Conservation (phyloP, 2,113 vertebrate species). For the Oncorhynchus gorbuscha region DNA sequence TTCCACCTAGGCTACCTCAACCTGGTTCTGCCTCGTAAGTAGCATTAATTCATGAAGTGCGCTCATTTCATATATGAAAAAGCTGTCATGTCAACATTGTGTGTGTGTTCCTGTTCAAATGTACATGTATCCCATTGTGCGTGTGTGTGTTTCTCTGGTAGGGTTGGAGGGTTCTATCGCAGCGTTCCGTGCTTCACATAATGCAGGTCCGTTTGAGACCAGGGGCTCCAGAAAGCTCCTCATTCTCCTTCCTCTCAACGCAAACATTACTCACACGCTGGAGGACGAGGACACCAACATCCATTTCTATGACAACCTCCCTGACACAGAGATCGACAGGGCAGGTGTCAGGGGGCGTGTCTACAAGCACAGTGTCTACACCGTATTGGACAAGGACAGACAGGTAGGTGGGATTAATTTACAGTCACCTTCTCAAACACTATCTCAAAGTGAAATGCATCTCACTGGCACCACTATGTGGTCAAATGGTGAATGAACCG, state of each 20-base stretch:
- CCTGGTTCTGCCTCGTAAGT: conserved; percentile 83
- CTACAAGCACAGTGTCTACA: conserved; percentile 84
- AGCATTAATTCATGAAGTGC: background rate
- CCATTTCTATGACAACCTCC: conserved; percentile 74
- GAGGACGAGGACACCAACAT: conserved; percentile 78
- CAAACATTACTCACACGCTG: conserved; percentile 73
- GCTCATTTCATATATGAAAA: too few species aligned
- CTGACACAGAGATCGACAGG: conserved; percentile 66
- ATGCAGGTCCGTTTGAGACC: background rate
- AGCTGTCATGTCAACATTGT: too few species aligned
- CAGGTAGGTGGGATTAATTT: conserved; percentile 57
- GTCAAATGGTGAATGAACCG: background rate
- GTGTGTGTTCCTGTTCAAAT: too few species aligned
- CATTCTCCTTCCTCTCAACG: conserved; percentile 81
- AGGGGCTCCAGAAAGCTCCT: conserved; percentile 73
- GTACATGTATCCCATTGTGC: background rate
- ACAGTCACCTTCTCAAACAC: background rate
- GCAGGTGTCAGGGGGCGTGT: conserved; percentile 77
- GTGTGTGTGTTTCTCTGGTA: conserved; percentile 21
- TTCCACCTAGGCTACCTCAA: conserved; percentile 85
- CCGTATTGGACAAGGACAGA: conserved; percentile 67
- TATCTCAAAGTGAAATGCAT: background rate
- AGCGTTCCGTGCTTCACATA: conserved; percentile 30
- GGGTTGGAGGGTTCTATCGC: conserved; percentile 53
- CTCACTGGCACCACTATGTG: conserved; percentile 23